These are phyloP conservation scores for Ectemnius continuus DNA, from an alignment of 2,888 invertebrate species.

Conservation along the genomic window DNA sequence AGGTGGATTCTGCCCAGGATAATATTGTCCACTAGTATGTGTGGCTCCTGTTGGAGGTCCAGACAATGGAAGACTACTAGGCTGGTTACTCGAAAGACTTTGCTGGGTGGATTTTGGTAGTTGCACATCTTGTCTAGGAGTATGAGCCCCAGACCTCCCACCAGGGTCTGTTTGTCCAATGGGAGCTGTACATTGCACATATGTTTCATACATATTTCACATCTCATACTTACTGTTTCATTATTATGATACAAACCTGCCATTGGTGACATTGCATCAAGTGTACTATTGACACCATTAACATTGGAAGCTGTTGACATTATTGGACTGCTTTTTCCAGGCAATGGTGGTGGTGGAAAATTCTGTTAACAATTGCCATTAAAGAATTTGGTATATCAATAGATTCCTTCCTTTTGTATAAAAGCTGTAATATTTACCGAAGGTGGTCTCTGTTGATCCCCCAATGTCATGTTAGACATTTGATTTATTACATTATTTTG, in stretches of 20 bases:
- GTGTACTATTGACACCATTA: slow-evolving; percentile 66
- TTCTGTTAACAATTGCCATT: slow-evolving; percentile 51
- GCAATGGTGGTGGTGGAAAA: slow-evolving; percentile 53
- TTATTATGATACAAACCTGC: slow-evolving; percentile 32
- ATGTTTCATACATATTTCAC: background rate
- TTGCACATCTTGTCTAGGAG: slow-evolving; percentile 26
- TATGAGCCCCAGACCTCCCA: slow-evolving; percentile 33
- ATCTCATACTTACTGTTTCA: background rate
- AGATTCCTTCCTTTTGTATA: background rate
- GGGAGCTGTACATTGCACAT: slow-evolving; percentile 19
- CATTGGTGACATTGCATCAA: slow-evolving; percentile 58
- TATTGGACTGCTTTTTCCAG: slow-evolving; percentile 58
- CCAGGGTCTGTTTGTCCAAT: slow-evolving; percentile 43
- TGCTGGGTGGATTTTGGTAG: slow-evolving; percentile 41
- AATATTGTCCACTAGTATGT: slow-evolving; percentile 44
- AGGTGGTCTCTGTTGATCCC: slow-evolving; percentile 62
- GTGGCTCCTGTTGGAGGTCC: slow-evolving; percentile 56
- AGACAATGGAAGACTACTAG: slow-evolving; percentile 64
- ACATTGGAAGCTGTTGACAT: slow-evolving; percentile 56
- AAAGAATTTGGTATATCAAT: slow-evolving; percentile 5
- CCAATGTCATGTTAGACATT: slow-evolving; percentile 69
- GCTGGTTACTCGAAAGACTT: slow-evolving; percentile 52
- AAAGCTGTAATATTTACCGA: slow-evolving; percentile 47
- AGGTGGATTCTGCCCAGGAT: slow-evolving; percentile 45
- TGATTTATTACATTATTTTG: slow-evolving; percentile 67